A percentile compares a stretch with the other conserved stretches of the same genome.
Conservation (phyloP, 2,113 vertebrate species). For the Tautogolabrus adspersus region DNA sequence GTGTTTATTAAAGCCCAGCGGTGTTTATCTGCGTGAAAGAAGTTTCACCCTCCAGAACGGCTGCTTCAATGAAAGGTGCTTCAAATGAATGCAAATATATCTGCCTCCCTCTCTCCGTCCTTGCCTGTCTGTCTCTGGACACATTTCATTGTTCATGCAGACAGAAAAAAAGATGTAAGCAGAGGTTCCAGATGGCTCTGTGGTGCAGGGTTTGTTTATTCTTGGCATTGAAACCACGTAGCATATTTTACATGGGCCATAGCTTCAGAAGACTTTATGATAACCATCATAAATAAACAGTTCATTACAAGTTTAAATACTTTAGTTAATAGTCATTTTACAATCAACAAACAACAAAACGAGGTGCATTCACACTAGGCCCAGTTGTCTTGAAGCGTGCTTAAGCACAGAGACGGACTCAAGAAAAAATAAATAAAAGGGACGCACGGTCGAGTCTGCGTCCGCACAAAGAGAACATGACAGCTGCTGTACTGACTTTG, state of each 20-base stretch:
- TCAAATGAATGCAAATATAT: constrained; percentile 64
- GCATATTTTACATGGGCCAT: background rate
- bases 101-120: constrained; percentile 28
- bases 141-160: constrained; percentile 44
- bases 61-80: constrained; percentile 57
- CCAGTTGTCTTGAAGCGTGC: no score
- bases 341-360: no score
- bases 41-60: constrained; percentile 52
- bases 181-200: constrained; percentile 10
- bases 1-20: constrained; percentile 62
- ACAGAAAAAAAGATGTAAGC: background rate
- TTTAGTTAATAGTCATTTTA: no score
- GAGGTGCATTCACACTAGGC: no score
- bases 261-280: no score
- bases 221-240: background rate
- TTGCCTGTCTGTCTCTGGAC: constrained; percentile 41
- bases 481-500: no score
- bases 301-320: no score
- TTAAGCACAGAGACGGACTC: no score
- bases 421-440: no score
- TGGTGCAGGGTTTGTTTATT: constrained; percentile 16
- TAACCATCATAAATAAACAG: no score
- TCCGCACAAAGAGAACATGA: no score
- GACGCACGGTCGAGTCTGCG: no score
- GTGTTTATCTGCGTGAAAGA: constrained; percentile 58